Conservation (phyloP, 2,113 vertebrate species). For the human (Homo sapiens) region DNA sequence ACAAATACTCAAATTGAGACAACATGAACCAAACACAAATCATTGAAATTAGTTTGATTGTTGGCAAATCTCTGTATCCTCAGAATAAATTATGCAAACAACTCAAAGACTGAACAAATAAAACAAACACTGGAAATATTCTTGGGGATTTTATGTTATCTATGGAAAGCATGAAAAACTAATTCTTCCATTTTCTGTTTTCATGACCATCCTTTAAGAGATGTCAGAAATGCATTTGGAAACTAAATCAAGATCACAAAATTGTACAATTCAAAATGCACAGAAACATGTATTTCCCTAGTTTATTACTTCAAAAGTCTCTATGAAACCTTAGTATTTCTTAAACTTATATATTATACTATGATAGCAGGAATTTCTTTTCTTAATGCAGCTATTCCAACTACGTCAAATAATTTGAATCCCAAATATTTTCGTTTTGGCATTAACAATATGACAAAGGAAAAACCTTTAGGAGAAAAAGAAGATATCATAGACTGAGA, state of each 20-base stretch:
- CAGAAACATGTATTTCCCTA: background rate
- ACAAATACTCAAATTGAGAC: background rate
- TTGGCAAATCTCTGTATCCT: constrained; percentile 37
- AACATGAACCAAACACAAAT: background rate
- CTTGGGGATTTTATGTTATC: constrained; percentile 52
- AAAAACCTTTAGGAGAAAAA: background rate
- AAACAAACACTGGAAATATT: constrained; percentile 28
- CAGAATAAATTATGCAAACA: constrained; percentile 33
- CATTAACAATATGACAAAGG: background rate
- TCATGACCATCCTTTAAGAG: constrained; percentile 9
- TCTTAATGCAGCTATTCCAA: background rate
- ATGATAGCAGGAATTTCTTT: background rate
- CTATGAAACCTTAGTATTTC: background rate
- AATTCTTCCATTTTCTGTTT: constrained; percentile 46
- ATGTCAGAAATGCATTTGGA: constrained; percentile 11
- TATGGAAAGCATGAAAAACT: constrained; percentile 25
- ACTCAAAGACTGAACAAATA: constrained; percentile 43
- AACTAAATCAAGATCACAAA: constrained; percentile 51
- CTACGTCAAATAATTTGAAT: background rate
- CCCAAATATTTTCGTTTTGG: background rate
- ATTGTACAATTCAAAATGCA: constrained; percentile 29
- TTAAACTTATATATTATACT: background rate
- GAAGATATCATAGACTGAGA: background rate
- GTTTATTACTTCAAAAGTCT: background rate
- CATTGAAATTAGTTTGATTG: constrained; percentile 30